Evolutionary conservation across 2,113 vertebrate genomes (phyloP).

Genomic region (Siniperca chuatsi): DNA sequence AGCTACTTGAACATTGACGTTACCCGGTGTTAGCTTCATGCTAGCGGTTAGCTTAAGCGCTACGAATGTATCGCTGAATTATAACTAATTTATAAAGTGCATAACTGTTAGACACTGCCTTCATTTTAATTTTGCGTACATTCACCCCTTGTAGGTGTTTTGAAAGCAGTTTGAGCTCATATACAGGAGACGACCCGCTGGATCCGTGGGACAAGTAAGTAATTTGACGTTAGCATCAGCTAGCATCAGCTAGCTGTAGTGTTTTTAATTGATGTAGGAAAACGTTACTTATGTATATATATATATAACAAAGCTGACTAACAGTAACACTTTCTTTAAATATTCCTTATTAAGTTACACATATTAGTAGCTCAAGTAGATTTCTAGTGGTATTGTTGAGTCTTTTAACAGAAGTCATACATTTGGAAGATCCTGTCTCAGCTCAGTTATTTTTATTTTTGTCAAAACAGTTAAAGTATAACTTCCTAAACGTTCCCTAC

Average conservation of each 20-base stretch:
- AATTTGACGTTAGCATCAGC: not conserved
- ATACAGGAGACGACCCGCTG: slow-evolving; percentile 89
- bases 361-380: too few species aligned
- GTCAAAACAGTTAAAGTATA: too few species aligned
- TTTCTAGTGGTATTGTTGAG: too few species aligned
- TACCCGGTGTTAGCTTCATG: not conserved
- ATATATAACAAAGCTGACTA: too few species aligned
- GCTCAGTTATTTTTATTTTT: too few species aligned
- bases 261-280: not conserved
- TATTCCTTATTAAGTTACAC: too few species aligned
- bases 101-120: not conserved
- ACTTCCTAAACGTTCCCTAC: too few species aligned
- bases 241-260: not conserved
- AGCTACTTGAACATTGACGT: not conserved
- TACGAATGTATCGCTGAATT: not conserved
- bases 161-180: slow-evolving; percentile 84
- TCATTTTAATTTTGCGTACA: not conserved
- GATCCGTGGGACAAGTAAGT: slow-evolving; percentile 90
- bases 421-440: too few species aligned
- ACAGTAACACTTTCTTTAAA: too few species aligned
- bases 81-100: not conserved
- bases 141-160: slow-evolving; percentile 82
- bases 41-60: slow-evolving; percentile 17
- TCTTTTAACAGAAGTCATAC: too few species aligned
- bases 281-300: not conserved